These are phyloP conservation scores for Microhierax caerulescens DNA, from an alignment of 2,797 vertebrate species.

Conservation along the genomic window DNA sequence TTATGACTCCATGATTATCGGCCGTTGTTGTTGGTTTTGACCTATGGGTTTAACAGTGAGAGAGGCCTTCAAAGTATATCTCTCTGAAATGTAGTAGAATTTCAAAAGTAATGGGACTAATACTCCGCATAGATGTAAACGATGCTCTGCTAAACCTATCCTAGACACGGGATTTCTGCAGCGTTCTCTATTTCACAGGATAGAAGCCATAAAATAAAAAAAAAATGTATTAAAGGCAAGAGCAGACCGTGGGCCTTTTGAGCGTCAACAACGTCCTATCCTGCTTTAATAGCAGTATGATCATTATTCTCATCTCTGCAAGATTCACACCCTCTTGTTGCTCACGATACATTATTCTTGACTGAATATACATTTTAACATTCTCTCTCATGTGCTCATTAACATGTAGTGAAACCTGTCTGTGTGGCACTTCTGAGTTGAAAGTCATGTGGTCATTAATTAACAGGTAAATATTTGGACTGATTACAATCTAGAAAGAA, in stretches of 20 bases:
- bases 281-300: background rate
- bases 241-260: background rate
- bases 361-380: background rate
- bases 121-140: background rate
- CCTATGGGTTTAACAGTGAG: background rate
- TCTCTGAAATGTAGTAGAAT: background rate
- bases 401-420: background rate
- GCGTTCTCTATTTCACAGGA: background rate
- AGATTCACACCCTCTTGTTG: background rate
- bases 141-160: background rate
- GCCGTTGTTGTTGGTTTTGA: background rate
- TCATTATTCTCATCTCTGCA: background rate
- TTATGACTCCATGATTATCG: background rate
- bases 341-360: background rate
- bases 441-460: background rate
- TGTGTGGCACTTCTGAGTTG: background rate
- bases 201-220: background rate
- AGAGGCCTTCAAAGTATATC: background rate
- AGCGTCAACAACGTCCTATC: background rate
- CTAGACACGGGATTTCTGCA: background rate
- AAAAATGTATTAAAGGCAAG: background rate
- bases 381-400: background rate
- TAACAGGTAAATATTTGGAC: background rate
- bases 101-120: background rate
- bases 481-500: background rate